These are phyloP conservation scores for Macropodus opercularis DNA, from an alignment of 2,797 vertebrate genomes.

Conservation along the genomic window DNA sequence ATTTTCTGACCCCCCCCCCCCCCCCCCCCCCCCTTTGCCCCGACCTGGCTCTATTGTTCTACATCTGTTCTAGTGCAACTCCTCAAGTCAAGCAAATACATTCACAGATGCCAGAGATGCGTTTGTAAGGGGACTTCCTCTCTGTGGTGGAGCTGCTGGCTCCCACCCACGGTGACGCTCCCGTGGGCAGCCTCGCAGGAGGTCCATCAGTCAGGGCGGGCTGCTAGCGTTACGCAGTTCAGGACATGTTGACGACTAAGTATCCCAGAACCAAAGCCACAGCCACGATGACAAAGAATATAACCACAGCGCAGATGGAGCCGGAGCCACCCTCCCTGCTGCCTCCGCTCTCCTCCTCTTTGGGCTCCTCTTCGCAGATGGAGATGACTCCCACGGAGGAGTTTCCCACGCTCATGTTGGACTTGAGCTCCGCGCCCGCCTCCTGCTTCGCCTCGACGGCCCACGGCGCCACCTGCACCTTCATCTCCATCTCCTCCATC, in stretches of 20 bases:
- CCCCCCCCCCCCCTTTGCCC: background rate
- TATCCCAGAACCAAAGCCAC: constrained; percentile 89
- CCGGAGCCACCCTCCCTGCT: constrained; percentile 67
- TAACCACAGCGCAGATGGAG: constrained; percentile 85
- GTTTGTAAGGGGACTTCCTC: constrained; percentile 23
- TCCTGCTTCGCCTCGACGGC: constrained; percentile 94
- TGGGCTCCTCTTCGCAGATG: constrained; percentile 87
- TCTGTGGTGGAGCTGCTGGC: constrained; percentile 41
- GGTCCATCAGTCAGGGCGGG: constrained; percentile 43
- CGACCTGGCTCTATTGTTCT: constrained; percentile 36
- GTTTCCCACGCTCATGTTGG: constrained; percentile 86
- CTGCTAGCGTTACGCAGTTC: constrained; percentile 50
- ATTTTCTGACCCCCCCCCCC: constrained; percentile 42
- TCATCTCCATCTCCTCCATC: constrained; percentile 99
- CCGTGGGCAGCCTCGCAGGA: constrained; percentile 14
- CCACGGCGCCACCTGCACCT: constrained; percentile 96
- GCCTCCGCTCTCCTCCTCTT: constrained; percentile 73
- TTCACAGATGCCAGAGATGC: constrained; percentile 48
- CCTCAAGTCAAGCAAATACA: constrained; percentile 49
- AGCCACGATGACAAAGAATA: constrained; percentile 88
- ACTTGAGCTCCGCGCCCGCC: constrained; percentile 92
- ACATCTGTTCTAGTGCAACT: constrained; percentile 60
- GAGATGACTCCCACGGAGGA: constrained; percentile 89
- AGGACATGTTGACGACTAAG: constrained; percentile 92
- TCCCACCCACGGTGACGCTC: constrained; percentile 46